Base-by-base conservation (phyloP, 1,140 invertebrate species). In the Lepidurus apus region DNA sequence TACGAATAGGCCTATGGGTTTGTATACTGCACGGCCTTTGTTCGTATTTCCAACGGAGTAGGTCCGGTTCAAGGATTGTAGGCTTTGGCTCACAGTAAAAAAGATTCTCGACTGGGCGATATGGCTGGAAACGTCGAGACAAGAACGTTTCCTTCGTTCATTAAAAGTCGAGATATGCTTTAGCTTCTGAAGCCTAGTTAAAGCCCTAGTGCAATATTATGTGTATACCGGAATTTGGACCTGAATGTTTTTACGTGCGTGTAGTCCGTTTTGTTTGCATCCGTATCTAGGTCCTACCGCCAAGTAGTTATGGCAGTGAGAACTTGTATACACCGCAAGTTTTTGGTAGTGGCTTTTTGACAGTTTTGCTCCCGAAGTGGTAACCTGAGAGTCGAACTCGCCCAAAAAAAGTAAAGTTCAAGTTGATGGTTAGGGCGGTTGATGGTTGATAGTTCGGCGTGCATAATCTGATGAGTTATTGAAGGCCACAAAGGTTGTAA, bases 401-500 rank as follows among this genome's bases (percentile, higher is more conserved):
- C 17, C 17, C 3, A 21, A 17, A 65, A 65, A 65, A 65, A 65
- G 1, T 1, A 34, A 34, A 4, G 34, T 34, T 34, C 34, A 34
- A 34, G 53, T 65, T 65, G 53, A 65, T 65, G 53, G 53, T 65
- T 65, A 65, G 53, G 53, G 53, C 53, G 53, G 53, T 65, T 65
- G 53, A 65, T 65, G 53, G 53, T 65, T 65, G 53, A 65, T 65
- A 65, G 53, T 65, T 65, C 21, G 53, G 53, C 53, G 53, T 65
- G 53, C 53, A 65, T 65, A 65, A 65, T 65, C 53, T 65, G 53
- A 65, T 65, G 53, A 65, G 53, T 65, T 65, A 65, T 65, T 65
- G 53, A 65, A 65, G 53, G 53, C 53, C 53, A 65, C 53, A 65
- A 65, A 65, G 21, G 53, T 65, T 65, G 53, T 65, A 65, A 65